Conservation (phyloP, 2,113 vertebrate genomes). For the Lutjanus erythropterus region DNA sequence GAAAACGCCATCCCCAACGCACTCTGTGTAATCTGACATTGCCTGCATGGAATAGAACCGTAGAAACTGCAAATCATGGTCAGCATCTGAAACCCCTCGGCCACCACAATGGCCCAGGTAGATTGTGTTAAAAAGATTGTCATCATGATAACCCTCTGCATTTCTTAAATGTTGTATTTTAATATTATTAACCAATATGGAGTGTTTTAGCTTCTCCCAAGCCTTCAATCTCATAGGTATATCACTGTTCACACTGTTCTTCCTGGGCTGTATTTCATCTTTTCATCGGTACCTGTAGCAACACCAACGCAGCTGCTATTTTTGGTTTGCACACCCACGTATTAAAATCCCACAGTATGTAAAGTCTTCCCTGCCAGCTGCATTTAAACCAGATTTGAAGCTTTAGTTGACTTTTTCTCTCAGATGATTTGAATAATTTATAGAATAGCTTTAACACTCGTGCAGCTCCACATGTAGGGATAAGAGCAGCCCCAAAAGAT, state of each 20-base stretch:
- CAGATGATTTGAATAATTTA: conserved; percentile 43
- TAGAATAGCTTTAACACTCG: conserved; percentile 6
- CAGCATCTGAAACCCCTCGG: not conserved
- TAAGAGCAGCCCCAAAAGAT: conserved; percentile 6
- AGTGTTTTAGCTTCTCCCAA: not conserved
- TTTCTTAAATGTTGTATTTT: not conserved
- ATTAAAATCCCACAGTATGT: conserved; percentile 7
- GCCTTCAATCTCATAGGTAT: not conserved
- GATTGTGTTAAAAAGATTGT: not conserved
- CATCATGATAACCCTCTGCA: too few relatives aligned
- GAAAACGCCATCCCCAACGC: too few relatives aligned
- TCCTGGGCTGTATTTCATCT: not conserved
- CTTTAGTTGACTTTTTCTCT: conserved; percentile 7
- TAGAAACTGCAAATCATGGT: not conserved
- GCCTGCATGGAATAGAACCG: not conserved
- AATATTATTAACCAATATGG: not conserved
- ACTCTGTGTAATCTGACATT: too few relatives aligned
- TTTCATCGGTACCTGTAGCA: conserved; percentile 11
- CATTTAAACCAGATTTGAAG: conserved; percentile 16
- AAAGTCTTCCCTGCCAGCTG: not conserved
- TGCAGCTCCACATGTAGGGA: conserved; percentile 18
- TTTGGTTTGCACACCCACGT: conserved; percentile 22
- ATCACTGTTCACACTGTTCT: not conserved
- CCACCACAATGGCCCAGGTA: not conserved
- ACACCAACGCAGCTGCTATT: conserved; percentile 24